These are phyloP conservation scores for Sebastes schlegelii DNA, from an alignment of 2,113 vertebrate genomes.

Conservation along the genomic window DNA sequence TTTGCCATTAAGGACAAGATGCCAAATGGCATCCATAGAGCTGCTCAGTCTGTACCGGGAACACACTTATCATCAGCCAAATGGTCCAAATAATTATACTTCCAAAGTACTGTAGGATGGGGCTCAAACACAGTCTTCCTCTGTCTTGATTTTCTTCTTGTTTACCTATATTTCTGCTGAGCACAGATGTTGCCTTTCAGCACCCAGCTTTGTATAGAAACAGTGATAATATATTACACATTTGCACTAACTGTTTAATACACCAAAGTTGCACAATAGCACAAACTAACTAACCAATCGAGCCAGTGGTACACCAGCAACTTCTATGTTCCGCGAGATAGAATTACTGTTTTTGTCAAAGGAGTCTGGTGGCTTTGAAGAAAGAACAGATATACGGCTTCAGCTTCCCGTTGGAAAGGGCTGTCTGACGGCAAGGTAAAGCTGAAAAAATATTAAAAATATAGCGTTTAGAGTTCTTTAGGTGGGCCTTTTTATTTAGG, in stretches of 20 bases:
- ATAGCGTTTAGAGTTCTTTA: background rate
- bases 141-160: background rate
- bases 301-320: background rate
- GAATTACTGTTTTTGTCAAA: background rate
- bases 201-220: background rate
- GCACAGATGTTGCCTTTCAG: background rate
- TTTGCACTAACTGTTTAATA: background rate
- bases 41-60: background rate
- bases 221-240: background rate
- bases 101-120: background rate
- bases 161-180: background rate
- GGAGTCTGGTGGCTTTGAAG: background rate
- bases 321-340: background rate
- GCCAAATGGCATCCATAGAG: constrained; percentile 18
- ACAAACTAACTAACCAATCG: background rate
- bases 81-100: constrained; percentile 45
- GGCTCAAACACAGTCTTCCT: background rate
- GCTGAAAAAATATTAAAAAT: background rate
- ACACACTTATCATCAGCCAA: constrained; percentile 46
- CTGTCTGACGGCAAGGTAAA: background rate
- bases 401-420: background rate
- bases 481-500: background rate
- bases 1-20: constrained; percentile 35
- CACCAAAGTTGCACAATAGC: background rate
- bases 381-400: background rate